These are phyloP conservation scores for Columba livia DNA, from an alignment of 2,113 vertebrate species.

Conservation along the genomic window DNA sequence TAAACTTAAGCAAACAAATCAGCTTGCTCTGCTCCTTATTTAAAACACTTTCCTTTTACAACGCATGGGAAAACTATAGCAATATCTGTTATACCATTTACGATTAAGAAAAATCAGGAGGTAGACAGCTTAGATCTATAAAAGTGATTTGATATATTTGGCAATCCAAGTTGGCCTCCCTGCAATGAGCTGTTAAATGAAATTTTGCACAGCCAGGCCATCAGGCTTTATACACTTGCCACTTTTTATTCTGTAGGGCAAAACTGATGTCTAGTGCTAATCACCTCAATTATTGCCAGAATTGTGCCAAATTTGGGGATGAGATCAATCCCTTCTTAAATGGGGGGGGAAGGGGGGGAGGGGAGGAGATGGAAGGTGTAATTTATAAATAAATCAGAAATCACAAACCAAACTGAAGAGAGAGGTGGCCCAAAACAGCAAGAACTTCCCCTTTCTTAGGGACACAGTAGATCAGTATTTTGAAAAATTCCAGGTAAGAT, in stretches of 20 bases:
- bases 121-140: constrained; percentile 73
- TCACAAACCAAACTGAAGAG: not conserved
- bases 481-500: not conserved
- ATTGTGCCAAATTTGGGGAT: not conserved
- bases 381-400: not conserved
- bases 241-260: constrained; percentile 54
- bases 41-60: constrained; percentile 76
- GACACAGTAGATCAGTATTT: not conserved
- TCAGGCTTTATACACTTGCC: constrained; percentile 48
- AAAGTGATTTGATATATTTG: constrained; percentile 69
- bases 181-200: constrained; percentile 71
- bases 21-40: constrained; percentile 70
- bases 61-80: constrained; percentile 57
- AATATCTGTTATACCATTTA: constrained; percentile 69
- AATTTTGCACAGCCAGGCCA: constrained; percentile 62
- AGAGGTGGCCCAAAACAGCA: not conserved
- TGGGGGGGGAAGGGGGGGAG: too few relatives aligned
- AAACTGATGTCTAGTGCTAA: constrained; percentile 32
- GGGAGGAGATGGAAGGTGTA: too few relatives aligned
- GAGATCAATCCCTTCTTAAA: not conserved
- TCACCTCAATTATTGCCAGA: not conserved
- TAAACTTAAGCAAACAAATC: constrained; percentile 75
- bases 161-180: constrained; percentile 43
- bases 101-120: constrained; percentile 69
- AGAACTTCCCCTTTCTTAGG: not conserved